Conservation (phyloP, 2,113 vertebrate genomes). For the Mustela nigripes region DNA sequence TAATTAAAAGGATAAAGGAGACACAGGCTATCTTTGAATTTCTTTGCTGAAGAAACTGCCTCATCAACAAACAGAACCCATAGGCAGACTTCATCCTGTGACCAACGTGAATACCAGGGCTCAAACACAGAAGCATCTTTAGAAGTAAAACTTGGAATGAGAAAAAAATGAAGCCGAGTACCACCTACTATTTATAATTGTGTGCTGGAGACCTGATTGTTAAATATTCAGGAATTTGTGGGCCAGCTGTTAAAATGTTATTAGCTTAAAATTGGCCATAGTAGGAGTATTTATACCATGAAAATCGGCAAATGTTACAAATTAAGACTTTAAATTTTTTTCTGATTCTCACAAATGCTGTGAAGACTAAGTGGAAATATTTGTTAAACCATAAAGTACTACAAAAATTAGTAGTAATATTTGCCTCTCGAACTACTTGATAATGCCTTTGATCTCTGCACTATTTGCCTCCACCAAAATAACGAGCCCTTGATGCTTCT, state of each 20-base stretch:
- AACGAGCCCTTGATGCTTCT: background rate
- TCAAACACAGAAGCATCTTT: background rate
- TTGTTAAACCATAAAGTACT: background rate
- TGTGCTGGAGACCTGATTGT: background rate
- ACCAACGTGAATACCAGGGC: background rate
- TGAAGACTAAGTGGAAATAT: background rate
- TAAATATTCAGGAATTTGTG: background rate
- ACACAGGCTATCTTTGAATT: background rate
- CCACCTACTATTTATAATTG: background rate
- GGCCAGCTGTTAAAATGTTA: background rate
- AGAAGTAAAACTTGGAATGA: background rate
- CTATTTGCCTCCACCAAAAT: background rate
- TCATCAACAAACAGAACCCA: background rate
- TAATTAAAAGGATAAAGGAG: background rate
- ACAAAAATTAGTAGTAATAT: background rate
- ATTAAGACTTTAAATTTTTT: background rate
- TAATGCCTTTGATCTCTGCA: background rate
- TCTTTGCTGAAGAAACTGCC: background rate
- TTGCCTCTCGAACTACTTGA: background rate
- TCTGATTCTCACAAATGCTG: background rate
- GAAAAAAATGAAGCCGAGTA: background rate
- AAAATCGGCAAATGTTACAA: background rate
- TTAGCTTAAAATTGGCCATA: background rate
- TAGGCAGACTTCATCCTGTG: background rate
- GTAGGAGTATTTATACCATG: background rate